Evolutionary conservation across 2,888 invertebrate genomes (phyloP), one percentile per base, ranked within the genome.

Genomic region (Morpho helenor): DNA sequence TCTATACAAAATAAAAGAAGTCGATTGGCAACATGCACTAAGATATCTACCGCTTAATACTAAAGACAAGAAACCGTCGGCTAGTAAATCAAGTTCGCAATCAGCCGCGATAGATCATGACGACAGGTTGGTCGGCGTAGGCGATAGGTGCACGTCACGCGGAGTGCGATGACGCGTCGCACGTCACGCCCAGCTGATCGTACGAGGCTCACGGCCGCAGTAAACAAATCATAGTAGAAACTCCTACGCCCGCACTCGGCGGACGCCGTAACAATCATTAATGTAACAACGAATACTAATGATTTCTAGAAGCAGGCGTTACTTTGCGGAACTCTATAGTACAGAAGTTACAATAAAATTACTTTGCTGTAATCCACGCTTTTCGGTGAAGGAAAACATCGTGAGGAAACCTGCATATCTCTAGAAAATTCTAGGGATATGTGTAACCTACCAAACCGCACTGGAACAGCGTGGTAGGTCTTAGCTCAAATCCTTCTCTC

Each of bases 141-240:
- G 54, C 59, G 59, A 49, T 56, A 49, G 61, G 8, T 7, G 31
- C 50, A 52, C 62, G 62, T 62, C 60, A 60, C 57, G 50, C 49
- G 69, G 63, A 63, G 60, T 53, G 31, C 61, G 61, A 62, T 71
- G 74, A 73, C 77, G 71, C 69, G 70, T 61, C 68, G 66, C 76
- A 70, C 85, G 83, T 82, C 84, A 83, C 75, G 61, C 75, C 64
- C 87, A 87, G 87, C 87, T 87, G 87, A 86, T 87, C 81, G 82
- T 75, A 22, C 45, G 71, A 75, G 71, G 70, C 75, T 71, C 77
- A 74, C 77, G 73, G 69, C 72, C 74, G 72, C 75, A 73, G 84
- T 87, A 87, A 88, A 87, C 87, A 87, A 85, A 87, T 84, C 84
- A 86, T 87, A 87, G 86, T 87, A 85, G 71, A 43, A 70, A 72